Percentiles rank a stretch among this genome's conserved stretches.
phyloP scores from a whole-genome alignment of 2,797 vertebrate genomes.

The Enteromius treurensis region DNA sequence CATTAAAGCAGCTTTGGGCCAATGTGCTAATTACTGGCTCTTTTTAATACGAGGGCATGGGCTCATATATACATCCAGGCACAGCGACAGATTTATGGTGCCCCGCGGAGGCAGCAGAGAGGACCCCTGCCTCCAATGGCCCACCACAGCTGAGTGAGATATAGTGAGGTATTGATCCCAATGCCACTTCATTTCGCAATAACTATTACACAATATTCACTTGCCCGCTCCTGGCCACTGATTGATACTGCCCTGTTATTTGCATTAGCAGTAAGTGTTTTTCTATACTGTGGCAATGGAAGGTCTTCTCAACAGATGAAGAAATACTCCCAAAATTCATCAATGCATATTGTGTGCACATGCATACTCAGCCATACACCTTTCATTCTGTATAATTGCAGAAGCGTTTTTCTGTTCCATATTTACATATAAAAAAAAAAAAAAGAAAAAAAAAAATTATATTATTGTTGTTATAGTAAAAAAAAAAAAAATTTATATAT shows the following conservation, averaged over 20 bases:
- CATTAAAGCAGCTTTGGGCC: constrained; percentile 28
- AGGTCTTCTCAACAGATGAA: constrained; percentile 45
- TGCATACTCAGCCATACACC: not conserved
- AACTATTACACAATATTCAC: constrained; percentile 93
- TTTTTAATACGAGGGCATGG: constrained; percentile 42
- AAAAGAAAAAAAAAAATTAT: not conserved
- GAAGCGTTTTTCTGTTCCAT: not conserved
- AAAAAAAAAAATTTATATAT: too few relatives aligned
- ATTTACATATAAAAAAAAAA: not conserved
- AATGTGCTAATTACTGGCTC: constrained; percentile 40
- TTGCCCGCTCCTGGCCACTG: constrained; percentile 73
- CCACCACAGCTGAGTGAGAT: constrained; percentile 96
- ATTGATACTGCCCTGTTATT: constrained; percentile 83
- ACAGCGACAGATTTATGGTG: constrained; percentile 58
- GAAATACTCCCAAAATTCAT: constrained; percentile 29
- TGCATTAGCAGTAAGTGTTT: constrained; percentile 85
- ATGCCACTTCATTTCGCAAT: constrained; percentile 97
- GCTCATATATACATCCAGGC: constrained; percentile 48
- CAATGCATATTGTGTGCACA: constrained; percentile 7
- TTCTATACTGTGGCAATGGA: constrained; percentile 76
- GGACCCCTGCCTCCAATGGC: constrained; percentile 90
- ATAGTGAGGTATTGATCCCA: constrained; percentile 98
- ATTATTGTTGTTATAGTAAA: not conserved
- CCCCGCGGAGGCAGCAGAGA: constrained; percentile 84
- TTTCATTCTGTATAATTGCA: not conserved